Evolutionary conservation across 2,797 vertebrate species (phyloP).

Genomic region (Macropodus opercularis): DNA sequence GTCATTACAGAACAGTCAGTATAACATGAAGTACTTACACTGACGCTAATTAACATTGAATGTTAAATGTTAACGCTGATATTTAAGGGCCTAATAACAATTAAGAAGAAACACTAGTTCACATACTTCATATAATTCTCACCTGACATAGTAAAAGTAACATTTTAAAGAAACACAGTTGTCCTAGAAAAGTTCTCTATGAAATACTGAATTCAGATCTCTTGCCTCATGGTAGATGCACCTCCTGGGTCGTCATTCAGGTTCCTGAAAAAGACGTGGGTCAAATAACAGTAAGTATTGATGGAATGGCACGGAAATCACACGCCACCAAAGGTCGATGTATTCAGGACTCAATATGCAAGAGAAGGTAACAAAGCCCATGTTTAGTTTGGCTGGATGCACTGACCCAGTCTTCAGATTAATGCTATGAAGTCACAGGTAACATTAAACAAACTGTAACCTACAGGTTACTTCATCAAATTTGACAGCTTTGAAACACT

Average conservation of each 20-base stretch:
- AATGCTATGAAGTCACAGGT: slow-evolving; percentile 34
- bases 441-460: slow-evolving; percentile 36
- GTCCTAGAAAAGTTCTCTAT: no score
- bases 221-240: slow-evolving; percentile 9
- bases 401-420: slow-evolving; percentile 9
- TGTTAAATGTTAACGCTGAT: no score
- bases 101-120: no score
- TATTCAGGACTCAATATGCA: slow-evolving; percentile 16
- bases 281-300: background rate
- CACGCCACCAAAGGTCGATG: slow-evolving; percentile 18
- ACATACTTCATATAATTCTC: no score
- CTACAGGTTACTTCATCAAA: slow-evolving; percentile 22
- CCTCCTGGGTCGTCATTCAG: slow-evolving; percentile 46
- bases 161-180: no score
- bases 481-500: slow-evolving; percentile 9
- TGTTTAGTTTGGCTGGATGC: slow-evolving; percentile 7
- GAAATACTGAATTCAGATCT: background rate
- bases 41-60: no score
- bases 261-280: slow-evolving; percentile 23
- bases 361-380: slow-evolving; percentile 25
- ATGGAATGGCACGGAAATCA: background rate
- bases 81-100: no score
- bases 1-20: no score
- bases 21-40: no score
- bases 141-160: no score